These are phyloP conservation scores for Drosophila setosimentum DNA, from an alignment of 2,888 invertebrate species.

Conservation along the genomic window DNA sequence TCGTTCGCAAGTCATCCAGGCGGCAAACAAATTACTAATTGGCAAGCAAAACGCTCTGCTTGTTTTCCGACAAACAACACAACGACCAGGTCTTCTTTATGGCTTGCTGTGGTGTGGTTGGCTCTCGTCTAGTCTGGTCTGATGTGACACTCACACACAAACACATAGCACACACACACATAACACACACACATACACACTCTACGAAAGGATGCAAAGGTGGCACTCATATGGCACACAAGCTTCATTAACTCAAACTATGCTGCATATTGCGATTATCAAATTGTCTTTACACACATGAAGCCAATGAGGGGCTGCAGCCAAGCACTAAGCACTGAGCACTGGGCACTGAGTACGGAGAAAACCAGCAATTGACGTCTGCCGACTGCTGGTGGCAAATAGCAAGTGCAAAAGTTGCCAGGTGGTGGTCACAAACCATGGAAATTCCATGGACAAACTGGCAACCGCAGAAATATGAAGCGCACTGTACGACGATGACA, in stretches of 20 bases:
- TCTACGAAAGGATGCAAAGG: conserved; percentile 24
- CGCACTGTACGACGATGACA: conserved; percentile 49
- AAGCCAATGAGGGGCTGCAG: conserved; percentile 58
- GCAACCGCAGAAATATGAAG: conserved; percentile 76
- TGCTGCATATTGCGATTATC: conserved; percentile 79
- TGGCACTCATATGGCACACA: conserved; percentile 63
- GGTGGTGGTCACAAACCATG: conserved; percentile 1
- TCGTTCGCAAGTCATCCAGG: conserved; percentile 44
- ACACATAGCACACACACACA: conserved; percentile 4
- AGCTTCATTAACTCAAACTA: conserved; percentile 80
- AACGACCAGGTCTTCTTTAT: conserved; percentile 31
- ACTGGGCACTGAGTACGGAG: conserved; percentile 9
- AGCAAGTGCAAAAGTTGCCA: conserved; percentile 58
- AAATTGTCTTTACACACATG: conserved; percentile 78
- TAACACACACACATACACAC: not conserved
- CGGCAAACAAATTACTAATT: conserved; percentile 77
- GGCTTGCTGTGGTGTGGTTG: conserved; percentile 18
- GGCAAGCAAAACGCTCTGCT: conserved; percentile 79
- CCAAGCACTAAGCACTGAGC: conserved; percentile 1
- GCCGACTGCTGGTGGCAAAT: conserved; percentile 60
- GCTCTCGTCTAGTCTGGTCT: conserved; percentile 14
- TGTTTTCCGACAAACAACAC: conserved; percentile 74
- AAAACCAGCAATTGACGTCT: conserved; percentile 43
- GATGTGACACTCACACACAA: conserved; percentile 1
- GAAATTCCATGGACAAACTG: conserved; percentile 44